A percentile compares a stretch with the other conserved stretches of the same genome.
phyloP scores from a whole-genome alignment of 2,888 invertebrate genomes.

The Nudaria mundana region DNA sequence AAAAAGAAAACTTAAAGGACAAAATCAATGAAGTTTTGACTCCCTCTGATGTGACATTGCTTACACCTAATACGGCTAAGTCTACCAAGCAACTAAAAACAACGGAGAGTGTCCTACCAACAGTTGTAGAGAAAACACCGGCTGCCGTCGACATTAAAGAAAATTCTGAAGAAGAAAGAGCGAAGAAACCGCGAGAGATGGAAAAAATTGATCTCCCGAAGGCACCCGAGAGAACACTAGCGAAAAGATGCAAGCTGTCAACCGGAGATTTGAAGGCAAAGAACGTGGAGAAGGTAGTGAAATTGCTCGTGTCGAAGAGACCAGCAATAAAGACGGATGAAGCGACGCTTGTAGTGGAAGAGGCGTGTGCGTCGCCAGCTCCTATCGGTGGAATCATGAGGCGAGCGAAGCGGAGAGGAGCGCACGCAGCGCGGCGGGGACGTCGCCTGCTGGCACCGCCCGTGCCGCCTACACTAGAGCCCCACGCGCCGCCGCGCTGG shows the following conservation, averaged over 20 bases:
- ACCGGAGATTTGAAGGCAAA: constrained; percentile 59
- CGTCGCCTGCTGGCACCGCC: constrained; percentile 35
- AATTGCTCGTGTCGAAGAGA: constrained; percentile 67
- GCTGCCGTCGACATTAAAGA: constrained; percentile 8
- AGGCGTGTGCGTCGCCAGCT: constrained; percentile 54
- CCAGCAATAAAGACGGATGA: constrained; percentile 69
- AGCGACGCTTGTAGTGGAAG: constrained; percentile 59
- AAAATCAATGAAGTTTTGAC: constrained; percentile 15
- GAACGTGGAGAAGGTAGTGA: constrained; percentile 68
- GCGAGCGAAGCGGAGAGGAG: constrained; percentile 38
- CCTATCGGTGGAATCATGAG: constrained; percentile 27
- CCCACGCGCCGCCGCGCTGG: constrained; percentile 80
- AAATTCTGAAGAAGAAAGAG: constrained; percentile 19
- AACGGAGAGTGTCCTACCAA: constrained; percentile 14
- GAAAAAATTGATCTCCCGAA: constrained; percentile 14
- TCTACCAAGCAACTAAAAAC: constrained; percentile 13
- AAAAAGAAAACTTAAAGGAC: constrained; percentile 30
- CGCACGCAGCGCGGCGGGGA: constrained; percentile 30
- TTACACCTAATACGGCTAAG: constrained; percentile 14
- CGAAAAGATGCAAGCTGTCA: constrained; percentile 54
- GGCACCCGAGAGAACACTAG: constrained; percentile 15
- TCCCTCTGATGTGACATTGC: constrained; percentile 7
- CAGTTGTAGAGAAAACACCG: constrained; percentile 12
- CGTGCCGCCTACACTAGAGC: constrained; percentile 32
- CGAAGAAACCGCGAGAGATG: constrained; percentile 18